Evolutionary conservation across 2,888 invertebrate genomes (phyloP).

Genomic region (Pseudeuparius sepicola): DNA sequence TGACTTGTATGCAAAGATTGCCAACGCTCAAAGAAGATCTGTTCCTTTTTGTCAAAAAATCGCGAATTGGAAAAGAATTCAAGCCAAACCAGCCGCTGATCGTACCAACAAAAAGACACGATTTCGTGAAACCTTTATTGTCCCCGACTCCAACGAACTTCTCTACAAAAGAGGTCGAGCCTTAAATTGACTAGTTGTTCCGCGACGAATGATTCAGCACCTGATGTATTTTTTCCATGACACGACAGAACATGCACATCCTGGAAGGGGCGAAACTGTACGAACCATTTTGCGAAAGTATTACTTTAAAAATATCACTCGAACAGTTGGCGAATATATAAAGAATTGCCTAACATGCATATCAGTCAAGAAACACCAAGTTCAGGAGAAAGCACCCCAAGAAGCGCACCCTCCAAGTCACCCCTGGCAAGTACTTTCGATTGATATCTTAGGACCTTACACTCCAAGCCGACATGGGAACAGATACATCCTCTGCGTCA

Average conservation of each 20-base stretch:
- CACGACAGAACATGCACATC: conserved; percentile 1
- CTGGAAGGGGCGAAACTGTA: conserved; percentile 10
- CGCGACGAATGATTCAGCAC: neutral
- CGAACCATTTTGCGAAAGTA: conserved; percentile 4
- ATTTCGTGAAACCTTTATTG: too few relatives aligned
- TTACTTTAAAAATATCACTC: neutral
- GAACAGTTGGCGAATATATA: conserved; percentile 1
- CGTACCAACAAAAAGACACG: too few relatives aligned
- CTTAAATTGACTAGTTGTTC: conserved; percentile 6
- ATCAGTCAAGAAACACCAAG: conserved; percentile 4
- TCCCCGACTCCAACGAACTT: too few relatives aligned
- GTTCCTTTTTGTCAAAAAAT: conserved; percentile 2
- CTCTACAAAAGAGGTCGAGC: too few relatives aligned
- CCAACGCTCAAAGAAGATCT: neutral
- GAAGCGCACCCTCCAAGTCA: neutral
- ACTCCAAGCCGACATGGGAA: neutral
- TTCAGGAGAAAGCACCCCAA: conserved; percentile 9
- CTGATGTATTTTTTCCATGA: conserved; percentile 9
- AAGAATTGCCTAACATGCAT: conserved; percentile 6
- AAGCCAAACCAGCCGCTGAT: too few relatives aligned
- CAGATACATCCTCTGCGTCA: conserved; percentile 1
- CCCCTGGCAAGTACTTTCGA: conserved; percentile 3
- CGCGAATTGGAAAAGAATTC: neutral
- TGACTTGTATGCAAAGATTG: neutral
- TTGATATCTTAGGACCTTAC: conserved; percentile 9